phyloP scores from a whole-genome alignment of 1,140 invertebrate genomes.

The Trachelipus rathkii region DNA sequence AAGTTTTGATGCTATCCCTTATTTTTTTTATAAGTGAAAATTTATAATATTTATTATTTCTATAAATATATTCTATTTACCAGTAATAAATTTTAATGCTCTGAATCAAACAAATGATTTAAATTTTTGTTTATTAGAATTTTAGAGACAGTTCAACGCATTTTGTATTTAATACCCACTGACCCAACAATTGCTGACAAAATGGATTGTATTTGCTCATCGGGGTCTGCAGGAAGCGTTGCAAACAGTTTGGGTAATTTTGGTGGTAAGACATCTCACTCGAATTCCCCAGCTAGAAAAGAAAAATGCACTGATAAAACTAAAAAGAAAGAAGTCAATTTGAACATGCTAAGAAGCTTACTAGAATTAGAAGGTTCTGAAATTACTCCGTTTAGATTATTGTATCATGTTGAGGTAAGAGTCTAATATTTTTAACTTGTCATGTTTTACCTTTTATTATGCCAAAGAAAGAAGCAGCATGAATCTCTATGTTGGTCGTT shows the following conservation, averaged over 20 bases:
- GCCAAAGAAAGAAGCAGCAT: too few relatives aligned
- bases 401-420: slow-evolving; percentile 57
- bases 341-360: slow-evolving; percentile 51
- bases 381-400: slow-evolving; percentile 55
- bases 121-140: slow-evolving; percentile 49
- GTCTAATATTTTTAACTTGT: background rate
- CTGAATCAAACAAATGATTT: background rate
- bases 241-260: slow-evolving; percentile 26
- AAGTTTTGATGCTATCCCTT: too few relatives aligned
- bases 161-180: slow-evolving; percentile 57
- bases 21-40: too few relatives aligned
- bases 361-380: slow-evolving; percentile 51
- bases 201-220: slow-evolving; percentile 51
- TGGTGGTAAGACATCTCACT: slow-evolving; percentile 47
- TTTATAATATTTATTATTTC: background rate
- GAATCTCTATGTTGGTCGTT: too few relatives aligned
- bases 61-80: background rate
- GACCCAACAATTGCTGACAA: slow-evolving; percentile 53
- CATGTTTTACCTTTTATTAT: too few relatives aligned
- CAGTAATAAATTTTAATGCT: background rate
- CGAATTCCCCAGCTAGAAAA: slow-evolving; percentile 46
- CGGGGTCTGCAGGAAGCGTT: slow-evolving; percentile 2
- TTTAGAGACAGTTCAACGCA: slow-evolving; percentile 51
- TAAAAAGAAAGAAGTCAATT: slow-evolving; percentile 42
- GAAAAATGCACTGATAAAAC: slow-evolving; percentile 47